Evolutionary conservation across 1,140 invertebrate species (phyloP), one percentile per base, ranked within the genome.

Genomic region (Drosophila erecta): DNA sequence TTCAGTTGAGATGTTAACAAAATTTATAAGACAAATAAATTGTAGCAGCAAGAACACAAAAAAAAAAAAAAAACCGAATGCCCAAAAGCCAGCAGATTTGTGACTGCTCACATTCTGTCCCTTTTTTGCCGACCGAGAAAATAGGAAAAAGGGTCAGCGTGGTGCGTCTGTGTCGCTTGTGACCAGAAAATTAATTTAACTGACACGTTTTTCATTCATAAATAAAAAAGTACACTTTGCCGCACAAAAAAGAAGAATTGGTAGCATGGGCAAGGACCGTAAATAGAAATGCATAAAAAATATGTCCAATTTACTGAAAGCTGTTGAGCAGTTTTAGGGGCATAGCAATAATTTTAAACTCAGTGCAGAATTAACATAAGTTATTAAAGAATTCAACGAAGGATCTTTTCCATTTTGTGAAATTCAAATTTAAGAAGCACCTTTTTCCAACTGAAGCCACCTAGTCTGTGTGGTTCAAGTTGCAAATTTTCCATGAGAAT

Each of bases 1-100:
- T 33, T 73, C 47, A 62, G 58, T 75, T 75, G 72, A 75, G 72
- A 75, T 75, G 72, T 75, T 75, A 75, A 55, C 70, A 75, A 75
- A 75, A 74, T 75, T 74, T 75, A 75, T 75, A 75, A 75, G 72
- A 75, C 70, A 75, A 75, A 75, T 75, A 75, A 75, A 75, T 74
- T 75, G 72, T 75, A 74, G 43, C 59, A 64, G 43, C 59, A 15
- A 20, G 37, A 65, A 27, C 43, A 65, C 33, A 40, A 17, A 65
- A 22, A 22, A 22, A 64, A 62, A 65, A 10, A 22, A 22, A 22
- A 64, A 62, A 65, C 14, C 38, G 59, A 64, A 49, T 47, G 44
- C 22, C 62, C 33, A 38, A 46, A 65, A 64, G 58, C 59, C 38
- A 74, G 44, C 70, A 75, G 59, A 74, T 74, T 74, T 74, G 69